Evolutionary conservation across 1,140 invertebrate genomes (phyloP).

Genomic region (Oscheius sp.): DNA sequence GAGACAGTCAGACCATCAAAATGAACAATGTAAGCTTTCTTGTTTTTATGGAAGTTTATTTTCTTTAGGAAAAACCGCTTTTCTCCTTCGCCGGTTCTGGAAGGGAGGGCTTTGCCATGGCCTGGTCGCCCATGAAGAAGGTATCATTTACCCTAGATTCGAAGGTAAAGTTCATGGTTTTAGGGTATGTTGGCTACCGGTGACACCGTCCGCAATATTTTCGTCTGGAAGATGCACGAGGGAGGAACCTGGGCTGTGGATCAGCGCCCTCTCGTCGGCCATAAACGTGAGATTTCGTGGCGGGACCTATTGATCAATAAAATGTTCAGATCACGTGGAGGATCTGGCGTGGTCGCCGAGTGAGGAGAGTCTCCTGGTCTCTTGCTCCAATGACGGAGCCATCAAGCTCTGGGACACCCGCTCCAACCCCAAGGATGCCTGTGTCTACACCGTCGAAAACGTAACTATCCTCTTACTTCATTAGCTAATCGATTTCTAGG

Average conservation of each 20-base stretch:
- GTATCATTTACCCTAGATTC: constrained; percentile 64
- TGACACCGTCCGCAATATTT: constrained; percentile 62
- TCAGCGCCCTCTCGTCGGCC: constrained; percentile 79
- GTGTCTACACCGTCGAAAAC: constrained; percentile 81
- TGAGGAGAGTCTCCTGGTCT: constrained; percentile 74
- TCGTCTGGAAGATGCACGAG: constrained; percentile 81
- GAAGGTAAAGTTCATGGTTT: background rate
- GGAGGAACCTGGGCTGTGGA: constrained; percentile 79
- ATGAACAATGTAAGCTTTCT: background rate
- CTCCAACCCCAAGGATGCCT: constrained; percentile 71
- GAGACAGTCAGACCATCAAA: constrained; percentile 19
- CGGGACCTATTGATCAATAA: background rate
- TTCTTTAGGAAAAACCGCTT: constrained; percentile 68
- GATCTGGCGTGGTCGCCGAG: constrained; percentile 98
- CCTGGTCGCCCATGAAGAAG: constrained; percentile 78
- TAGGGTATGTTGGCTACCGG: constrained; percentile 46
- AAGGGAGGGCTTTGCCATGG: constrained; percentile 87
- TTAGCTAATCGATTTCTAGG: constrained; percentile 54
- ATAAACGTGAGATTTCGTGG: constrained; percentile 65
- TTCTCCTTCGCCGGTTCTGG: constrained; percentile 86
- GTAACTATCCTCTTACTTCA: background rate
- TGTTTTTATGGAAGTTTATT: background rate
- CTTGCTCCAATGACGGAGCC: constrained; percentile 48
- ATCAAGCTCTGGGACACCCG: constrained; percentile 54
- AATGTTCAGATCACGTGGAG: constrained; percentile 74